Evolutionary conservation across 2,797 vertebrate species (phyloP).

Genomic region (Chloroceryle inda): DNA sequence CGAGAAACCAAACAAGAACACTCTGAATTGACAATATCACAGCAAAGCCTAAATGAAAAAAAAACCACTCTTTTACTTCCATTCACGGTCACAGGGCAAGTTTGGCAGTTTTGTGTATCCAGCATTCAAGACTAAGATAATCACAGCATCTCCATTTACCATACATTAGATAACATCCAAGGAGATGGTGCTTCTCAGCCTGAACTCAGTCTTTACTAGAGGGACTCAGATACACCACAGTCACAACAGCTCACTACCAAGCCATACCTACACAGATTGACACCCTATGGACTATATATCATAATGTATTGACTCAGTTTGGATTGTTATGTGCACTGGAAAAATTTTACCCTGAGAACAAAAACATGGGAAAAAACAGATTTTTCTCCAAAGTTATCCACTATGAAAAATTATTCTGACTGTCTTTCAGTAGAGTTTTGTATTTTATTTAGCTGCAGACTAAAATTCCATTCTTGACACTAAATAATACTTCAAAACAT

Average conservation of each 20-base stretch:
- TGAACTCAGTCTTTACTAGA: neutral
- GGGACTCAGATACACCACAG: neutral
- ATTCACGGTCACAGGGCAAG: neutral
- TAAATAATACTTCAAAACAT: neutral
- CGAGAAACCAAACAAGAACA: neutral
- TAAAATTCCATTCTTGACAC: neutral
- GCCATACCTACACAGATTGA: neutral
- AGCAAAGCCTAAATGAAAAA: neutral
- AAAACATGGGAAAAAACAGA: neutral
- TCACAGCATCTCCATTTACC: neutral
- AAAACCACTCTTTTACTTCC: neutral
- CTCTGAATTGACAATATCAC: neutral
- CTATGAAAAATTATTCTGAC: rapidly evolving
- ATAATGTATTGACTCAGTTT: neutral
- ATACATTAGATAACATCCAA: neutral
- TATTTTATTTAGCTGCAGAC: neutral
- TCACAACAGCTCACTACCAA: neutral
- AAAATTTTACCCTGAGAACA: neutral
- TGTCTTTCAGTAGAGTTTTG: neutral
- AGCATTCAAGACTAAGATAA: neutral
- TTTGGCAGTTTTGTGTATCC: neutral
- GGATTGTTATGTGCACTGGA: neutral
- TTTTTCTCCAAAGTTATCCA: neutral
- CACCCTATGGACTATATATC: too few relatives aligned
- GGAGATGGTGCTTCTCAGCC: neutral